Conservation (phyloP, 2,113 vertebrate species). For the Xyrauchen texanus region DNA sequence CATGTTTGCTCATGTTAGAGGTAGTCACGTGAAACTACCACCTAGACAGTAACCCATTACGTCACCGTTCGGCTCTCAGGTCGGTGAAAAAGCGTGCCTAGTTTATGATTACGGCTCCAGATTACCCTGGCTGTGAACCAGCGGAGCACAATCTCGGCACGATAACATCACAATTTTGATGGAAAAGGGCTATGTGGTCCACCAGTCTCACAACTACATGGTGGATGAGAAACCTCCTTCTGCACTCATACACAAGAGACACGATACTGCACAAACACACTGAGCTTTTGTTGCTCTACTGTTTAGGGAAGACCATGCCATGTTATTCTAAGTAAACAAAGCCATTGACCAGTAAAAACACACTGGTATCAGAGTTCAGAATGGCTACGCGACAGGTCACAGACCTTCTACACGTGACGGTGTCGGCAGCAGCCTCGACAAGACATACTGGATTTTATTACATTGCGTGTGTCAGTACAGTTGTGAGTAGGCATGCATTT, state of each 20-base stretch:
- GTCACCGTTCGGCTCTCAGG: too few species aligned
- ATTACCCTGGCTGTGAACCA: too few species aligned
- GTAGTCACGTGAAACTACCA: too few species aligned
- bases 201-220: constrained; percentile 36
- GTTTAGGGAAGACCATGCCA: constrained; percentile 51
- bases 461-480: not conserved
- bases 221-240: not conserved
- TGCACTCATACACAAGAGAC: constrained; percentile 5
- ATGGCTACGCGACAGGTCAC: constrained; percentile 30
- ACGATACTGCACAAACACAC: constrained; percentile 2
- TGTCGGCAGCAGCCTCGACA: not conserved
- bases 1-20: too few species aligned
- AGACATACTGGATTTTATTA: constrained; percentile 5
- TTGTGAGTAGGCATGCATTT: not conserved
- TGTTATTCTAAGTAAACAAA: constrained; percentile 41
- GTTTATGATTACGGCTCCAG: too few species aligned
- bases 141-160: too few species aligned
- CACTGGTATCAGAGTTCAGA: constrained; percentile 35
- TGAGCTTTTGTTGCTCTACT: constrained; percentile 53
- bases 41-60: too few species aligned
- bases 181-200: not conserved
- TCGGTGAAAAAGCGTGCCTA: too few species aligned
- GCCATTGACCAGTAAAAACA: constrained; percentile 26
- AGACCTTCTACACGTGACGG: constrained; percentile 4
- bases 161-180: too few species aligned